Evolutionary conservation across 2,797 vertebrate genomes (phyloP).

Genomic region (Macroramphosus scolopax): DNA sequence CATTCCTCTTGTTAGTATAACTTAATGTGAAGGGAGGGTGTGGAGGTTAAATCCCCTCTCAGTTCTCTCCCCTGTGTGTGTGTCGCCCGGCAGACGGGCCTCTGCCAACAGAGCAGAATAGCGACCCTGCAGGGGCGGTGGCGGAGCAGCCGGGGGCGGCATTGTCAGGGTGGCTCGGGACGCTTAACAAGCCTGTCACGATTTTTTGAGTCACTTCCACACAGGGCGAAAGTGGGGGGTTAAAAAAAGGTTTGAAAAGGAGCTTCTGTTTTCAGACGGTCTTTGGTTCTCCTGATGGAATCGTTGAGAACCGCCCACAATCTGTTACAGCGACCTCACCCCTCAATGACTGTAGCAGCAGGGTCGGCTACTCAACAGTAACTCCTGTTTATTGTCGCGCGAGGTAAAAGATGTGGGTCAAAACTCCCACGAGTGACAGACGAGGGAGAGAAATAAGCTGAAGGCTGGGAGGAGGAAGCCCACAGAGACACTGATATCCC

Average conservation of each 20-base stretch:
- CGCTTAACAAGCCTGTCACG: conserved; percentile 67
- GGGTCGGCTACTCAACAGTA: conserved; percentile 12
- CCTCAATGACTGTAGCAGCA: conserved; percentile 30
- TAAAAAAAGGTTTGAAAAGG: not conserved
- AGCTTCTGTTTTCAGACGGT: conserved; percentile 31
- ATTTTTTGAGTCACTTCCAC: conserved; percentile 54
- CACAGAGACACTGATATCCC: conserved; percentile 3
- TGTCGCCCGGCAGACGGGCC: conserved; percentile 3
- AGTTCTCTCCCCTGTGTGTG: not conserved
- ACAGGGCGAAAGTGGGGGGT: not conserved
- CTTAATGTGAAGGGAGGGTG: conserved; percentile 19
- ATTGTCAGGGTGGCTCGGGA: conserved; percentile 23
- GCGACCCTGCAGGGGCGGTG: conserved; percentile 20
- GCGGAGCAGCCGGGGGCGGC: conserved; percentile 7
- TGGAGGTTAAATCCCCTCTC: conserved; percentile 41
- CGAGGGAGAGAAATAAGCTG: conserved; percentile 18
- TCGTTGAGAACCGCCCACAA: conserved; percentile 31
- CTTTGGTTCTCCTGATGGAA: conserved; percentile 44
- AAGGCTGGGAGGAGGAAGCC: not conserved
- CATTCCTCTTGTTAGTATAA: conserved; percentile 12
- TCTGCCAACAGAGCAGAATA: conserved; percentile 12
- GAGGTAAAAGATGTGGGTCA: conserved; percentile 28
- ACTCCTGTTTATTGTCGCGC: conserved; percentile 16
- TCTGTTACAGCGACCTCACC: conserved; percentile 50
- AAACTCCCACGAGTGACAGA: conserved; percentile 7